phyloP scores from a whole-genome alignment of 1,140 invertebrate genomes.

The Aphis gossypii region DNA sequence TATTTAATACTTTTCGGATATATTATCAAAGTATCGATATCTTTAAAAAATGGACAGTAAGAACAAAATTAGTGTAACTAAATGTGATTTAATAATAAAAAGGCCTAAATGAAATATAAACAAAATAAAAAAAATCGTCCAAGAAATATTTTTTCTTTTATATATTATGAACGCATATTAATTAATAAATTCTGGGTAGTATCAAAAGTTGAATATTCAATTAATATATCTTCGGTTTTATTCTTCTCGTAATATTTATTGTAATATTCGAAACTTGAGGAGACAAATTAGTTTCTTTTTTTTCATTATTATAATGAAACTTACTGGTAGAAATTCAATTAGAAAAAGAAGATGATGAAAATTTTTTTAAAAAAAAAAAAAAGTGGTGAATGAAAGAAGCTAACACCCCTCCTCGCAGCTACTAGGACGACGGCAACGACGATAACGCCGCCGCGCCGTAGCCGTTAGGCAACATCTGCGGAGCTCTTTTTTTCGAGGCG shows the following conservation, averaged over 20 bases:
- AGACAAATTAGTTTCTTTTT: constrained; percentile 57
- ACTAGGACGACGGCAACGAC: neutral
- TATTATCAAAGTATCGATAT: neutral
- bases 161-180: constrained; percentile 27
- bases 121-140: neutral
- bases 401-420: neutral
- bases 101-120: neutral
- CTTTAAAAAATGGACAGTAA: neutral
- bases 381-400: neutral
- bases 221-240: neutral
- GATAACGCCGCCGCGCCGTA: neutral
- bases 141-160: constrained; percentile 6
- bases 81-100: constrained; percentile 19
- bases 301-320: constrained; percentile 17
- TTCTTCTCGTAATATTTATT: constrained; percentile 5
- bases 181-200: constrained; percentile 26
- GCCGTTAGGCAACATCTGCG: constrained; percentile 44
- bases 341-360: constrained; percentile 32
- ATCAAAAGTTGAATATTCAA: constrained; percentile 33
- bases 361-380: constrained; percentile 16
- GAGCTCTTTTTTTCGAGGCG: neutral
- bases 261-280: constrained; percentile 16
- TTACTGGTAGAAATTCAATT: constrained; percentile 52
- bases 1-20: no score
- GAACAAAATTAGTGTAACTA: neutral